Conservation (phyloP, 1,140 invertebrate species). For the Stenopsyche tienmushanensis region DNA sequence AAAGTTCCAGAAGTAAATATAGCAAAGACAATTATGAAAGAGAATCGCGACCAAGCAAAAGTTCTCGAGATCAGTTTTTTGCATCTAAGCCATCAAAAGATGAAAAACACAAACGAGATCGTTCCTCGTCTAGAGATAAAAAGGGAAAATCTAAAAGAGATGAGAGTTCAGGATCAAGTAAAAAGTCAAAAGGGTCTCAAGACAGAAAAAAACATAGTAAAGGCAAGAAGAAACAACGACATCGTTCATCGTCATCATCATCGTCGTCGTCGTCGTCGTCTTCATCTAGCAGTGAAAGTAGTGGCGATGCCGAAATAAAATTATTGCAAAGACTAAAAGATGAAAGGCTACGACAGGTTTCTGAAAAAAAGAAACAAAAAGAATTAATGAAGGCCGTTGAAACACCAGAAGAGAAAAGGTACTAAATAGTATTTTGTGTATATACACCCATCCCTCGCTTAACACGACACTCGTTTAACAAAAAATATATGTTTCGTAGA, state of each 20-base stretch:
- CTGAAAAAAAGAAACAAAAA: slow-evolving; percentile 73
- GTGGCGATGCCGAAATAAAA: slow-evolving; percentile 64
- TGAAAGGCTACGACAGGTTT: slow-evolving; percentile 64
- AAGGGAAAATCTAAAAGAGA: not conserved
- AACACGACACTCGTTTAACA: no score
- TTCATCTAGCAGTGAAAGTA: slow-evolving; percentile 40
- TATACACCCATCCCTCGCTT: no score
- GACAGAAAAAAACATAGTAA: slow-evolving; percentile 48
- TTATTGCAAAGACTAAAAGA: slow-evolving; percentile 72
- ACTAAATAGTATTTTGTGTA: no score
- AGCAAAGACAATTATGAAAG: no score
- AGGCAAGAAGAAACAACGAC: slow-evolving; percentile 30
- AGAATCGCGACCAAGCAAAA: no score
- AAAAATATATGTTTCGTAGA: no score
- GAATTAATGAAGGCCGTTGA: slow-evolving; percentile 86
- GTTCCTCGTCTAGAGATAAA: slow-evolving; percentile 5
- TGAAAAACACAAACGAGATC: not conserved
- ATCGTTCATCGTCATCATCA: no score
- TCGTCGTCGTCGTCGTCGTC: slow-evolving; percentile 43
- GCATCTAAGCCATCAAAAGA: no score
- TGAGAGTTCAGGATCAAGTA: no score
- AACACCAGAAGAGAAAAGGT: slow-evolving; percentile 90
- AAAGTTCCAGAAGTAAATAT: no score
- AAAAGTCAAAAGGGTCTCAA: slow-evolving; percentile 40
- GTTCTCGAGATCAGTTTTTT: no score